Evolutionary conservation across 2,888 invertebrate species (phyloP).

Genomic region (Mechanitis messenoides): DNA sequence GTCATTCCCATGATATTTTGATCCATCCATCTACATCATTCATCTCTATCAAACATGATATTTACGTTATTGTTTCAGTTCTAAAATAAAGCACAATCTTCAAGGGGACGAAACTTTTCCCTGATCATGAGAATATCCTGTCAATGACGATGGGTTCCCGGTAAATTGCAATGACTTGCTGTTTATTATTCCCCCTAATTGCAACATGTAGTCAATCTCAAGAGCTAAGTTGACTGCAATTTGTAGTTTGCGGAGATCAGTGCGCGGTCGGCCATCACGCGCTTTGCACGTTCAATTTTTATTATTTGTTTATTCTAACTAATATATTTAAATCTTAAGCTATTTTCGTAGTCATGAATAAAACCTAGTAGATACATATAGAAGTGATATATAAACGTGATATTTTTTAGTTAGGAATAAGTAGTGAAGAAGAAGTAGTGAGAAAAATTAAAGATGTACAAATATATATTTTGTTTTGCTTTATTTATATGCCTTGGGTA

Average conservation of each 20-base stretch:
- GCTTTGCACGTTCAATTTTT: constrained; percentile 36
- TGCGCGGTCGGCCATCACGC: constrained; percentile 39
- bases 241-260: constrained; percentile 12
- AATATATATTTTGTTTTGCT: constrained; percentile 36
- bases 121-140: constrained; percentile 1
- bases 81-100: no score
- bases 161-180: background rate
- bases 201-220: background rate
- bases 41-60: no score
- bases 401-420: constrained; percentile 32
- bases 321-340: constrained; percentile 31
- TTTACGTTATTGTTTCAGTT: no score
- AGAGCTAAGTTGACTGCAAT: background rate
- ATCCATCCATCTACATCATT: no score
- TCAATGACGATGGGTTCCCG: background rate
- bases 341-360: constrained; percentile 37
- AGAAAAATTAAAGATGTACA: constrained; percentile 34
- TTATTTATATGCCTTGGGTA: constrained; percentile 40
- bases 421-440: constrained; percentile 30
- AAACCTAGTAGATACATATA: constrained; percentile 32
- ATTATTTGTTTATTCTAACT: constrained; percentile 10
- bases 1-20: no score
- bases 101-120: no score
- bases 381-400: constrained; percentile 40
- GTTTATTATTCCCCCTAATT: background rate